Conservation (phyloP, 2,888 invertebrate genomes). For the Alloplasta piceator region DNA sequence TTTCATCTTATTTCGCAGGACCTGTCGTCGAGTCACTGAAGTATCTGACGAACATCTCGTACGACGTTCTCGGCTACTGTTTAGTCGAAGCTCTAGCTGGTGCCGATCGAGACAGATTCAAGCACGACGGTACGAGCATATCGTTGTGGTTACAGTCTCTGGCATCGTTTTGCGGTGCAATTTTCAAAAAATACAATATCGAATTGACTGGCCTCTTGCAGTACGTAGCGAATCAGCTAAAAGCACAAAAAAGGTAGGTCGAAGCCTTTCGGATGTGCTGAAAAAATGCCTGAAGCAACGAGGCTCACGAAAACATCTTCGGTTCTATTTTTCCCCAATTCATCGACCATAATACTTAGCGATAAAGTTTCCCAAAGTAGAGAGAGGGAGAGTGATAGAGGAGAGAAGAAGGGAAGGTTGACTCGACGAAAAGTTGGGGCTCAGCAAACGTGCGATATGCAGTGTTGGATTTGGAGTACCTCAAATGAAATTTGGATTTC, state of each 20-base stretch:
- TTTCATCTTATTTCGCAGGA: slow-evolving; percentile 69
- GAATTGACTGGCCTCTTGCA: slow-evolving; percentile 97
- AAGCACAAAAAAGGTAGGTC: slow-evolving; percentile 95
- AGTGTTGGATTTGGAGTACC: slow-evolving; percentile 4
- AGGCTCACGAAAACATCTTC: slow-evolving; percentile 25
- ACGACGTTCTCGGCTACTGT: slow-evolving; percentile 98
- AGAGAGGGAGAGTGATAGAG: not conserved
- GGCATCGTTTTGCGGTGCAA: slow-evolving; percentile 97
- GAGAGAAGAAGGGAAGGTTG: slow-evolving; percentile 12
- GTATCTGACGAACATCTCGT: slow-evolving; percentile 96
- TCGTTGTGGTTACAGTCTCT: slow-evolving; percentile 97
- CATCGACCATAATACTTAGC: slow-evolving; percentile 37
- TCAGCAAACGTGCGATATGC: slow-evolving; percentile 1
- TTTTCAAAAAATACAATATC: slow-evolving; percentile 98
- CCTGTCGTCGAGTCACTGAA: slow-evolving; percentile 99
- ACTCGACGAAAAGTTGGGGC: slow-evolving; percentile 5
- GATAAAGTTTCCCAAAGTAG: slow-evolving; percentile 40
- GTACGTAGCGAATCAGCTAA: slow-evolving; percentile 98
- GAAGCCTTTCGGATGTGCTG: slow-evolving; percentile 53
- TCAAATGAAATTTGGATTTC: slow-evolving; percentile 13
- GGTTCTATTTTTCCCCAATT: slow-evolving; percentile 29
- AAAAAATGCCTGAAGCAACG: slow-evolving; percentile 17
- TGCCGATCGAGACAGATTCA: slow-evolving; percentile 90
- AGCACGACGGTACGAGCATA: slow-evolving; percentile 95
- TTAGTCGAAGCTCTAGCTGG: slow-evolving; percentile 95